These are phyloP conservation scores for Rosalia funebris DNA, from an alignment of 2,888 invertebrate species.

Conservation along the genomic window DNA sequence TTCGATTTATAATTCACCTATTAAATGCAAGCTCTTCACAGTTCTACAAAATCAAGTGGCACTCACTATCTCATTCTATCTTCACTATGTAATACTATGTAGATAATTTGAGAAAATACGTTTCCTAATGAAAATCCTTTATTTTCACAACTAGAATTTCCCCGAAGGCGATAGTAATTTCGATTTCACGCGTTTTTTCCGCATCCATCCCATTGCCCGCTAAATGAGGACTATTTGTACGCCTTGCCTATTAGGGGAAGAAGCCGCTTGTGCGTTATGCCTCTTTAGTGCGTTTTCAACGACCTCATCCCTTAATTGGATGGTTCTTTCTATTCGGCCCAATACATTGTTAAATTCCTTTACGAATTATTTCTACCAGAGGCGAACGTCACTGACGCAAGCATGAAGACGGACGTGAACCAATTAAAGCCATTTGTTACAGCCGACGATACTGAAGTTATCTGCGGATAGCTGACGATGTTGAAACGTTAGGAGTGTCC, in stretches of 20 bases:
- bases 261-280: constrained; percentile 24
- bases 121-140: constrained; percentile 32
- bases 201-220: constrained; percentile 31
- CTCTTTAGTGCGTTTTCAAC: constrained; percentile 36
- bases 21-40: too few relatives aligned
- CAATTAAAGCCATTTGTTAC: not conserved
- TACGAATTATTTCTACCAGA: not conserved
- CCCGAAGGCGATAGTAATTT: constrained; percentile 26
- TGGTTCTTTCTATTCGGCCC: constrained; percentile 20
- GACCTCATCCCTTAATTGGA: constrained; percentile 31
- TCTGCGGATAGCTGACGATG: too few relatives aligned
- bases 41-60: too few relatives aligned
- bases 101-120: too few relatives aligned
- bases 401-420: not conserved
- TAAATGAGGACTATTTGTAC: constrained; percentile 39
- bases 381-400: not conserved
- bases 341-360: not conserved
- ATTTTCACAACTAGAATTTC: constrained; percentile 32
- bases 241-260: constrained; percentile 33
- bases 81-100: too few relatives aligned
- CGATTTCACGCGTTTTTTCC: constrained; percentile 32
- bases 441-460: too few relatives aligned
- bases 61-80: too few relatives aligned
- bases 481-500: too few relatives aligned
- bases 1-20: too few relatives aligned